Conservation (phyloP, 2,113 vertebrate species). For the Enhydra lutris region DNA sequence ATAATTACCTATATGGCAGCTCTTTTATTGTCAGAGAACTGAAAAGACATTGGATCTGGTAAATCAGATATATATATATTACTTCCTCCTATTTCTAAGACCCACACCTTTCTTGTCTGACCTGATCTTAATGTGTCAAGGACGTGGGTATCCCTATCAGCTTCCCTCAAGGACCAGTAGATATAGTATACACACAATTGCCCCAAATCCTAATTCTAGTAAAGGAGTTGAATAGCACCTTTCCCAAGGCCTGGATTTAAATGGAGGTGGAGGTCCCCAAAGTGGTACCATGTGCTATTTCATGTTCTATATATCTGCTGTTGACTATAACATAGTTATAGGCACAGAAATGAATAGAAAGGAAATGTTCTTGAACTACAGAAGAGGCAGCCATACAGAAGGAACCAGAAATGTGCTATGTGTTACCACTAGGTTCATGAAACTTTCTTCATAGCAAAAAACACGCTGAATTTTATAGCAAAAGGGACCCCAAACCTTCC, state of each 20-base stretch:
- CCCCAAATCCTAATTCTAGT: neutral
- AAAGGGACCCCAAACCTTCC: neutral
- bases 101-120: neutral
- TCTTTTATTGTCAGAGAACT: neutral
- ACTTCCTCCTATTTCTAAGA: neutral
- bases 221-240: neutral
- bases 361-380: neutral
- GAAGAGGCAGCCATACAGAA: neutral
- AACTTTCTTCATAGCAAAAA: neutral
- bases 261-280: neutral
- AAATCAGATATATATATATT: neutral
- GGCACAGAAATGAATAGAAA: neutral
- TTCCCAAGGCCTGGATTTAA: neutral
- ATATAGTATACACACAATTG: fast-evolving
- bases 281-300: neutral
- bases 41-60: neutral
- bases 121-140: neutral
- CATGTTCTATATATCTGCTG: neutral
- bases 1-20: neutral
- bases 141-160: neutral
- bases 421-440: neutral
- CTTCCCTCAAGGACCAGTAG: neutral
- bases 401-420: neutral
- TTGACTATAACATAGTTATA: neutral
- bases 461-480: neutral